Conservation (phyloP, 2,797 vertebrate genomes). For the Todus mexicanus region DNA sequence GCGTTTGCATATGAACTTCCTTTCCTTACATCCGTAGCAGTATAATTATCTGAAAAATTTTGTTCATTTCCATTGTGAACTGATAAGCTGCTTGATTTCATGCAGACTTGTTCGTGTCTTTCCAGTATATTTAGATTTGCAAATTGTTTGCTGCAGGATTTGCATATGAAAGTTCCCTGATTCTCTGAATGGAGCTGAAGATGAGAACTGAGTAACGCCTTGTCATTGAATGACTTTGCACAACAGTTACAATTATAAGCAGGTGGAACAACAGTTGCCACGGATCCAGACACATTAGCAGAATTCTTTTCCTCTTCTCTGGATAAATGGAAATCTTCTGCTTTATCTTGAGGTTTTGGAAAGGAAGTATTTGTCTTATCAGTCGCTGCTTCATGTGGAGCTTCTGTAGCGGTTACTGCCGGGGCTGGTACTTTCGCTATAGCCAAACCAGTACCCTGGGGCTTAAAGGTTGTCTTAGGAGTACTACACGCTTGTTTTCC, state of each 20-base stretch:
- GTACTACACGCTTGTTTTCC: slow-evolving; percentile 50
- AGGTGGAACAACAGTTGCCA: slow-evolving; percentile 53
- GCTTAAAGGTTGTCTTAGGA: slow-evolving; percentile 48
- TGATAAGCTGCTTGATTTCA: slow-evolving; percentile 68
- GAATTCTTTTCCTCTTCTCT: slow-evolving; percentile 64
- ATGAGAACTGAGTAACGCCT: slow-evolving; percentile 81
- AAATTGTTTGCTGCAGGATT: slow-evolving; percentile 91
- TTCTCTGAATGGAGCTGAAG: slow-evolving; percentile 87
- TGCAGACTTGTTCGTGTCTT: slow-evolving; percentile 88
- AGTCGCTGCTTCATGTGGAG: slow-evolving; percentile 8
- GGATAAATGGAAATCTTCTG: slow-evolving; percentile 29
- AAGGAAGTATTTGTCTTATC: slow-evolving; percentile 33
- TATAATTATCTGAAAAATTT: slow-evolving; percentile 60
- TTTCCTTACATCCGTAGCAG: slow-evolving; percentile 64
- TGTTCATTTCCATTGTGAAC: slow-evolving; percentile 69
- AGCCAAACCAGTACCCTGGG: slow-evolving; percentile 41
- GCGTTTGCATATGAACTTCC: slow-evolving; percentile 44
- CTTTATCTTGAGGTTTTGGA: slow-evolving; percentile 45
- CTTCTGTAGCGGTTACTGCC: slow-evolving; percentile 29
- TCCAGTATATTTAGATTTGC: slow-evolving; percentile 87
- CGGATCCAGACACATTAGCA: slow-evolving; percentile 15
- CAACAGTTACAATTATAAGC: slow-evolving; percentile 84
- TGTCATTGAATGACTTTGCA: slow-evolving; percentile 85
- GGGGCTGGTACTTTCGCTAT: slow-evolving; percentile 24
- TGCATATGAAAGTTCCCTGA: slow-evolving; percentile 88